Conservation (phyloP, 2,113 vertebrate genomes). For the Sminthopsis crassicaudata region DNA sequence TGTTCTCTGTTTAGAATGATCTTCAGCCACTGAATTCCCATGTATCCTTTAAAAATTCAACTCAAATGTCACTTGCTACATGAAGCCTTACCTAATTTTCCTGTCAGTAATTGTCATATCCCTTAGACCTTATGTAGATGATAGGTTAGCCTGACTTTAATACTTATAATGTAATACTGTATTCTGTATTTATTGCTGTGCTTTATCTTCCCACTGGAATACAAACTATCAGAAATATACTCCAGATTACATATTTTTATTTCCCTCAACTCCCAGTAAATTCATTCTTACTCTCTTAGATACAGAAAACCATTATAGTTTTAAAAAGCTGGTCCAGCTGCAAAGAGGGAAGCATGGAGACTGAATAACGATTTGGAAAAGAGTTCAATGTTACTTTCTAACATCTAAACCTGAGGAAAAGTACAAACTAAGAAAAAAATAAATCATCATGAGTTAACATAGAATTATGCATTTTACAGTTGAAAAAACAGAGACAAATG, state of each 20-base stretch:
- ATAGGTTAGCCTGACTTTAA: background rate
- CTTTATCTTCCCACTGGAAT: background rate
- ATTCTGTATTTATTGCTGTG: background rate
- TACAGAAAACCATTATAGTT: background rate
- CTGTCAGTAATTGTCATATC: background rate
- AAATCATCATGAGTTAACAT: background rate
- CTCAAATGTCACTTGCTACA: background rate
- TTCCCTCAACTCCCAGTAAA: background rate
- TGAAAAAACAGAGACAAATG: background rate
- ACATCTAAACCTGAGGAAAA: background rate
- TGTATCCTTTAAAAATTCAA: background rate
- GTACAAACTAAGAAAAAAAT: background rate
- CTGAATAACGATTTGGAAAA: background rate
- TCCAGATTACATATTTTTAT: background rate
- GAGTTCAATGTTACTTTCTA: background rate
- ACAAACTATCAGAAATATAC: background rate
- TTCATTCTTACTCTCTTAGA: background rate
- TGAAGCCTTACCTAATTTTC: background rate
- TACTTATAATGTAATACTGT: background rate
- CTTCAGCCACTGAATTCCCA: background rate
- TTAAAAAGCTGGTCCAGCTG: background rate
- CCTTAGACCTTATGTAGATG: background rate
- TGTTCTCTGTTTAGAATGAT: background rate
- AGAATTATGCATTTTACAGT: background rate
- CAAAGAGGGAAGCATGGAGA: background rate